phyloP scores from a whole-genome alignment of 2,888 invertebrate genomes.

The Lithophane leautieri region DNA sequence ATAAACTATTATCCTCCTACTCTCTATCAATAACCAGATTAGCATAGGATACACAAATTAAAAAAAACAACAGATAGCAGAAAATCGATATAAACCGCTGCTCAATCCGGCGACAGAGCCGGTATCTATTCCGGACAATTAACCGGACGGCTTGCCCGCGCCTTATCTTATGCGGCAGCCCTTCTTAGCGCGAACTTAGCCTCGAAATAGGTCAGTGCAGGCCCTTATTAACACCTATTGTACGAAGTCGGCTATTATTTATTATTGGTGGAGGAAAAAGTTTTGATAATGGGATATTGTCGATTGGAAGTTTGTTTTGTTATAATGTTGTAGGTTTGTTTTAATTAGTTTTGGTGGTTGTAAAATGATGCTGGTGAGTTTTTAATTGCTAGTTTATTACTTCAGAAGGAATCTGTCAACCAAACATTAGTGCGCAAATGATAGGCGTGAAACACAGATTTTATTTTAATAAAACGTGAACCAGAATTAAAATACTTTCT shows the following conservation, averaged over 20 bases:
- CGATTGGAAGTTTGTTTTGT: slow-evolving; percentile 16
- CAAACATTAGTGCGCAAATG: not conserved
- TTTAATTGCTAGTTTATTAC: not conserved
- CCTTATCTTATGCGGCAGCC: slow-evolving; percentile 84
- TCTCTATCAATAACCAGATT: slow-evolving; percentile 15
- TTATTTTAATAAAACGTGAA: not conserved
- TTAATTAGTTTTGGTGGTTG: slow-evolving; percentile 29
- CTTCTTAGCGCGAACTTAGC: slow-evolving; percentile 84
- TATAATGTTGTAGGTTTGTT: slow-evolving; percentile 11
- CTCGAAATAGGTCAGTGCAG: slow-evolving; percentile 80
- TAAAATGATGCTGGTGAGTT: not conserved
- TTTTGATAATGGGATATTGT: slow-evolving; percentile 47
- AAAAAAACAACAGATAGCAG: slow-evolving; percentile 38
- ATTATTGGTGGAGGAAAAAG: slow-evolving; percentile 69
- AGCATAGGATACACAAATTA: slow-evolving; percentile 34
- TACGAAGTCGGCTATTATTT: slow-evolving; percentile 69
- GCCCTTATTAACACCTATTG: slow-evolving; percentile 78
- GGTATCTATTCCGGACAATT: slow-evolving; percentile 84
- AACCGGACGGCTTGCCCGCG: slow-evolving; percentile 77
- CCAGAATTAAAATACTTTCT: not conserved
- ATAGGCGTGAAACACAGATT: too few species aligned
- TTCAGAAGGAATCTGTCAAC: not conserved
- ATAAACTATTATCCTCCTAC: not conserved
- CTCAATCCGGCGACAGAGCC: slow-evolving; percentile 64
- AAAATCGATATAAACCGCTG: slow-evolving; percentile 49